These are phyloP conservation scores for Gymnothorax javanicus DNA, from an alignment of 2,797 vertebrate genomes.

Conservation along the genomic window DNA sequence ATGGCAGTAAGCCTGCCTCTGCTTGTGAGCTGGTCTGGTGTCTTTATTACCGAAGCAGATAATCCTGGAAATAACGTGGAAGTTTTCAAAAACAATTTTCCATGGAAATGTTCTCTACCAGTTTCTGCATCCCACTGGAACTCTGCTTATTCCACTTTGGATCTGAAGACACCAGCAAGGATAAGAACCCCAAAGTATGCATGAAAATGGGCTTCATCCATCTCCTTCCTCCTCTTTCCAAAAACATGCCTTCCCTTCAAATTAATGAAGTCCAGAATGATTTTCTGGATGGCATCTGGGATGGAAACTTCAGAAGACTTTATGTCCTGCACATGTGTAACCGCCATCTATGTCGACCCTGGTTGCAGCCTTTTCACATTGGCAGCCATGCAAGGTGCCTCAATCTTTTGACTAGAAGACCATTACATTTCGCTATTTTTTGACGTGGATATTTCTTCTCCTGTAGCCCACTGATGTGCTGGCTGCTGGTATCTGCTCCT, in stretches of 20 bases:
- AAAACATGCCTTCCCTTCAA: conserved; percentile 22
- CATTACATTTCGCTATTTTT: conserved; percentile 26
- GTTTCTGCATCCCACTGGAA: too few relatives aligned
- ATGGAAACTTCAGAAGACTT: conserved; percentile 20
- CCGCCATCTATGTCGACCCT: conserved; percentile 27
- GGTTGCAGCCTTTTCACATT: conserved; percentile 31
- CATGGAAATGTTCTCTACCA: too few relatives aligned
- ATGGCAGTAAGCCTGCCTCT: too few relatives aligned
- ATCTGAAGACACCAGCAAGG: conserved; percentile 34
- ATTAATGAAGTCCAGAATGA: conserved; percentile 31
- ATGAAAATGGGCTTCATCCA: conserved; percentile 41
- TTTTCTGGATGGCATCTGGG: conserved; percentile 30
- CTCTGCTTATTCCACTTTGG: too few relatives aligned
- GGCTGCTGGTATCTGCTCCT: too few relatives aligned
- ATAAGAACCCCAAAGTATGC: conserved; percentile 46
- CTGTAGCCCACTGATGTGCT: too few relatives aligned
- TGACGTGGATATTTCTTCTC: conserved; percentile 22
- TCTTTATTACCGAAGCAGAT: too few relatives aligned
- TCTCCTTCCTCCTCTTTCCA: conserved; percentile 22
- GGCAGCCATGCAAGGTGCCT: too few relatives aligned
- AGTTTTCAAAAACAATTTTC: too few relatives aligned
- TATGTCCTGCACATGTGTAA: conserved; percentile 22
- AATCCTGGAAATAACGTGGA: too few relatives aligned
- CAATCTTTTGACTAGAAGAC: too few relatives aligned
- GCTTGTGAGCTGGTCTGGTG: too few relatives aligned